phyloP scores from a whole-genome alignment of 2,797 vertebrate genomes.

The Sebastes goodei region DNA sequence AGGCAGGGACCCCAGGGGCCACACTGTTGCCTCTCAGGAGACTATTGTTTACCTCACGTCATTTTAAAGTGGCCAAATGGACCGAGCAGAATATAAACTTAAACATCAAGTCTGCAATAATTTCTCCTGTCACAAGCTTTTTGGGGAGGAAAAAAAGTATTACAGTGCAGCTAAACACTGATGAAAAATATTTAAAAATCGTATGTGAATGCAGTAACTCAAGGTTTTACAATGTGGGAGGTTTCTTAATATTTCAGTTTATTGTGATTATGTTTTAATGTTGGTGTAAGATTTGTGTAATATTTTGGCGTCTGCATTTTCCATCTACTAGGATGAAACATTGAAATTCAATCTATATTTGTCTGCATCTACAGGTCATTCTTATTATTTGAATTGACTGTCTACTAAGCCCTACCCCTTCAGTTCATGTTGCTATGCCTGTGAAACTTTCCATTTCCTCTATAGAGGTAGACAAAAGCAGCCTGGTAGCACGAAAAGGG shows the following conservation, averaged over 20 bases:
- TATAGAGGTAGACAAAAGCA: too few relatives aligned
- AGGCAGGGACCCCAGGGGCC: constrained; percentile 39
- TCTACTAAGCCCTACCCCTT: not conserved
- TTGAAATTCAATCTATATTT: not conserved
- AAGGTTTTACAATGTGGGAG: not conserved
- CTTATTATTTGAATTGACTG: not conserved
- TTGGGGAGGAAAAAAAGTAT: not conserved
- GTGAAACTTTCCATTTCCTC: not conserved
- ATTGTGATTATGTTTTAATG: not conserved
- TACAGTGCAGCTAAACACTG: not conserved
- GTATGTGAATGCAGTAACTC: not conserved
- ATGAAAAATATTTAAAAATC: not conserved
- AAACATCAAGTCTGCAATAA: constrained; percentile 1
- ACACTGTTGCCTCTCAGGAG: constrained; percentile 53
- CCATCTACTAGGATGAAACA: not conserved
- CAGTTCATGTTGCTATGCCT: too few relatives aligned
- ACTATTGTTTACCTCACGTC: constrained; percentile 62
- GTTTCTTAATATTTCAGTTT: not conserved
- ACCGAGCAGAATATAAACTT: constrained; percentile 5
- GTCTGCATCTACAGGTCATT: not conserved
- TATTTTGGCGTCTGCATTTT: not conserved
- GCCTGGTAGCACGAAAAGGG: too few relatives aligned
- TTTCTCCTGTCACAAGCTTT: not conserved
- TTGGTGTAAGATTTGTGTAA: not conserved
- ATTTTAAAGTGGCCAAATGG: constrained; percentile 27